A percentile compares a stretch with the other conserved stretches of the same genome.
These are phyloP conservation scores for Thymallus thymallus DNA, from an alignment of 2,113 vertebrate species.

Conservation along the genomic window DNA sequence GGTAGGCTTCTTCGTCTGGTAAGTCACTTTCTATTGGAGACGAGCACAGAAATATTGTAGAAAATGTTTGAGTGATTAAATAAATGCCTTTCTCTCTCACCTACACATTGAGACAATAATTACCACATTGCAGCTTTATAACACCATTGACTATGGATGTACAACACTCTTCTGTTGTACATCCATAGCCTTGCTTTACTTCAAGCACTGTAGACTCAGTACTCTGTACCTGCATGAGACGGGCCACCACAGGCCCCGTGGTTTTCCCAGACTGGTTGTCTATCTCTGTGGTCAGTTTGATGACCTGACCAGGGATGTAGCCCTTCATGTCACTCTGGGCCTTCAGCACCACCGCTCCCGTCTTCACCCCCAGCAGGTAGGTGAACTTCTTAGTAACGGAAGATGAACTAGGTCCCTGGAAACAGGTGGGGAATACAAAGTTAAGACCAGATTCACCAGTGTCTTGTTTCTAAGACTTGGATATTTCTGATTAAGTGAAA, in stretches of 20 bases:
- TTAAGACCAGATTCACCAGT: neutral
- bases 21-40: conserved; percentile 84
- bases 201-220: too few relatives aligned
- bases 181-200: too few relatives aligned
- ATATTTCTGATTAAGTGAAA: neutral
- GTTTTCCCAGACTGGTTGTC: conserved; percentile 90
- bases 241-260: conserved; percentile 83
- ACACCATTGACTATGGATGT: too few relatives aligned
- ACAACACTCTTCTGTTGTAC: too few relatives aligned
- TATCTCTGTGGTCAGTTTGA: conserved; percentile 80
- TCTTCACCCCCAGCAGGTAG: conserved; percentile 89
- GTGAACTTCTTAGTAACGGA: conserved; percentile 86
- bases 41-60: neutral
- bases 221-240: conserved; percentile 85
- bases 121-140: neutral
- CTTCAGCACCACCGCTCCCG: conserved; percentile 80
- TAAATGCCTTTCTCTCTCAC: neutral
- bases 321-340: conserved; percentile 84
- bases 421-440: neutral
- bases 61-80: neutral
- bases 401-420: conserved; percentile 79
- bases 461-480: neutral
- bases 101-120: neutral
- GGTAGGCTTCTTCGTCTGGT: conserved; percentile 85
- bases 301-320: conserved; percentile 87